Evolutionary conservation across 2,113 vertebrate genomes (phyloP).

Genomic region (Grammomys surdaster): DNA sequence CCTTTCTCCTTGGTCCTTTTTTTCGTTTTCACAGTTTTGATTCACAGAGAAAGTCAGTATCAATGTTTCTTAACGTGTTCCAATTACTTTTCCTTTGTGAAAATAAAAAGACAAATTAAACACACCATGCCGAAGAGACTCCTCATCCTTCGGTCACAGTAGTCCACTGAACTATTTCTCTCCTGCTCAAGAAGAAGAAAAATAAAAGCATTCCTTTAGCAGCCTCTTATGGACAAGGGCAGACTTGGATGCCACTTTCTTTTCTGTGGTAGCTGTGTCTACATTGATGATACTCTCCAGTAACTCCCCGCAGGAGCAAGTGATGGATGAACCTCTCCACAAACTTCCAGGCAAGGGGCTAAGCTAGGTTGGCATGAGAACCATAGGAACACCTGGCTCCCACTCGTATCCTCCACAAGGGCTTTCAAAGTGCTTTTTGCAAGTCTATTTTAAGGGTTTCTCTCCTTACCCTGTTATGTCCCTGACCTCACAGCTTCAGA

Average conservation of each 20-base stretch:
- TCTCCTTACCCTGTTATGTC: neutral
- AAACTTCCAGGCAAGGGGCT: neutral
- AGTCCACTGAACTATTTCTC: neutral
- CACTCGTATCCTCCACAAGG: neutral
- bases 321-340: neutral
- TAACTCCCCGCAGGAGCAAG: neutral
- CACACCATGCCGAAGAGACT: neutral
- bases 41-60: slow-evolving; percentile 59
- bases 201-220: neutral
- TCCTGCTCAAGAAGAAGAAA: neutral
- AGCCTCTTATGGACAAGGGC: neutral
- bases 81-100: slow-evolving; percentile 68
- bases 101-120: slow-evolving; percentile 63
- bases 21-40: slow-evolving; percentile 61
- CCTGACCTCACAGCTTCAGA: slow-evolving; percentile 25
- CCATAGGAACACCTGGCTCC: neutral
- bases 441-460: slow-evolving; percentile 45
- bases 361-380: rapidly evolving
- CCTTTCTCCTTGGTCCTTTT: neutral
- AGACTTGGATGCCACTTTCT: neutral
- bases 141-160: slow-evolving; percentile 24
- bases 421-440: slow-evolving; percentile 52
- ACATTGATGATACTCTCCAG: neutral
- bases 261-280: neutral
- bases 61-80: slow-evolving; percentile 61